Evolutionary conservation across 2,797 vertebrate species (phyloP).

Genomic region (Threskiornis aethiopicus): DNA sequence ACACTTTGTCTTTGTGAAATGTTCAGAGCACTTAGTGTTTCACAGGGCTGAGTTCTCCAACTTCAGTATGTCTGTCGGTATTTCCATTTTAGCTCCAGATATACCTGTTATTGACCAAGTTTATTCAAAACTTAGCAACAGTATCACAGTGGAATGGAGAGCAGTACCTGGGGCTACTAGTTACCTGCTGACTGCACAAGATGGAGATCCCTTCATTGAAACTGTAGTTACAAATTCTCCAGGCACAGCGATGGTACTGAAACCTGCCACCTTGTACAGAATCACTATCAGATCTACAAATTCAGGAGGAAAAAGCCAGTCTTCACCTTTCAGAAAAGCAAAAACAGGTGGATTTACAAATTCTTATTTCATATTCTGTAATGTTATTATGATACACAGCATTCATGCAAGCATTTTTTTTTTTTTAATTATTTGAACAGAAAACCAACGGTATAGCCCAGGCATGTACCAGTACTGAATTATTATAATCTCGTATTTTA

Average conservation of each 20-base stretch:
- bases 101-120: conserved; percentile 81
- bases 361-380: neutral
- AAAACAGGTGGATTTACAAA: conserved; percentile 84
- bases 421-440: neutral
- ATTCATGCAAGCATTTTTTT: neutral
- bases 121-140: conserved; percentile 85
- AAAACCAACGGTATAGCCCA: neutral
- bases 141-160: conserved; percentile 85
- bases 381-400: neutral
- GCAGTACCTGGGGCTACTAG: conserved; percentile 72
- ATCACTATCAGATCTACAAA: conserved; percentile 85
- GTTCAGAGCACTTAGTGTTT: neutral
- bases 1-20: neutral
- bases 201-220: conserved; percentile 80
- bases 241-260: conserved; percentile 79
- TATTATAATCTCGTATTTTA: neutral
- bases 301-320: conserved; percentile 82
- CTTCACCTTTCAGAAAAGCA: conserved; percentile 79
- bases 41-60: neutral
- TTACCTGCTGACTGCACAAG: conserved; percentile 83
- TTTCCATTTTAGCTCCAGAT: conserved; percentile 79
- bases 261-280: conserved; percentile 84
- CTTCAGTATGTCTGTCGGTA: neutral
- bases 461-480: neutral
- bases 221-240: conserved; percentile 79